Conservation (phyloP, 2,888 invertebrate genomes). For the Mamestra brassicae region DNA sequence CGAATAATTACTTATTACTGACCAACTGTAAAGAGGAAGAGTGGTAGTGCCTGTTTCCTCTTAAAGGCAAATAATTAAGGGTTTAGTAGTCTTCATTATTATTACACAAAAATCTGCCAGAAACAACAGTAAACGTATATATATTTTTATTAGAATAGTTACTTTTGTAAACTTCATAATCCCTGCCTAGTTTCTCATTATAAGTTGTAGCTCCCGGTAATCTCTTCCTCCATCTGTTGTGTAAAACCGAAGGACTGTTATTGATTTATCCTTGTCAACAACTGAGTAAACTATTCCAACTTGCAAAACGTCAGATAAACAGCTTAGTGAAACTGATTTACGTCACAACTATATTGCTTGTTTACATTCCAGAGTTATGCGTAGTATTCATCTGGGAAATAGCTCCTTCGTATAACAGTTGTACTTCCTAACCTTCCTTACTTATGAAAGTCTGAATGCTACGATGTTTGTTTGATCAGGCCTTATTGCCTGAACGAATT, state of each 20-base stretch:
- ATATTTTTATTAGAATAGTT: conserved; percentile 8
- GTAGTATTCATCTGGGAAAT: neutral
- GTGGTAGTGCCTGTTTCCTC: neutral
- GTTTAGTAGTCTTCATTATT: too few relatives aligned
- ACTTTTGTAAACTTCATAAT: conserved; percentile 11
- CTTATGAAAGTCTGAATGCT: too few relatives aligned
- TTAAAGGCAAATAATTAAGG: too few relatives aligned
- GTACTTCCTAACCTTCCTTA: too few relatives aligned
- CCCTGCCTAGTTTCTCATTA: conserved; percentile 11
- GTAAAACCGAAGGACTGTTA: conserved; percentile 37
- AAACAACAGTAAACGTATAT: neutral
- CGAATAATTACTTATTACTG: neutral
- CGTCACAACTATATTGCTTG: conserved; percentile 24
- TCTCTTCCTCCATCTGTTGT: conserved; percentile 23
- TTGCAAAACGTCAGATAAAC: conserved; percentile 57
- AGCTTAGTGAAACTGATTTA: conserved; percentile 49
- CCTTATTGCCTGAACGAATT: too few relatives aligned
- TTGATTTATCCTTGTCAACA: conserved; percentile 57
- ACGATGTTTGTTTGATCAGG: too few relatives aligned
- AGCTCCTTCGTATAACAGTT: neutral
- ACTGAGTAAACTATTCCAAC: conserved; percentile 51
- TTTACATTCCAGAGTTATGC: conserved; percentile 19
- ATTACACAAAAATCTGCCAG: neutral
- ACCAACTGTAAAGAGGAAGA: neutral
- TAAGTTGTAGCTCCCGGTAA: conserved; percentile 8